A percentile compares a stretch with the other conserved stretches of the same genome.
Evolutionary conservation across 2,113 vertebrate species (phyloP).

Genomic region (Thunnus thynnus): DNA sequence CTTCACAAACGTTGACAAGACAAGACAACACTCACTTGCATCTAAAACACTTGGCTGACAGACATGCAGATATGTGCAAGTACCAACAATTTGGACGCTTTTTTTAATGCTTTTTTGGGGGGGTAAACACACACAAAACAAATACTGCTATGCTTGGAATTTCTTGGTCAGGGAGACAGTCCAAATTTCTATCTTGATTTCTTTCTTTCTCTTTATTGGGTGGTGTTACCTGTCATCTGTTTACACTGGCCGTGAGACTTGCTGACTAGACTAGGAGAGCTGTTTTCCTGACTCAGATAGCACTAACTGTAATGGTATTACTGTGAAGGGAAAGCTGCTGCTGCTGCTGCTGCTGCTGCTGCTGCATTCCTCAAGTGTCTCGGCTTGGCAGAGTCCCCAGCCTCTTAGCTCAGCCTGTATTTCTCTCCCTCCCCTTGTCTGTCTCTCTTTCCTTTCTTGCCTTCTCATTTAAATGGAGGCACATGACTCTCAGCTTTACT

Average conservation of each 20-base stretch:
- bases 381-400: slow-evolving; percentile 65
- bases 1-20: slow-evolving; percentile 30
- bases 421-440: slow-evolving; percentile 35
- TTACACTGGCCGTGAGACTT: slow-evolving; percentile 46
- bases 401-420: slow-evolving; percentile 64
- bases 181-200: background rate
- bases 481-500: slow-evolving; percentile 71
- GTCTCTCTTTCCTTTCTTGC: slow-evolving; percentile 57
- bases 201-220: slow-evolving; percentile 10
- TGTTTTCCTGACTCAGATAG: slow-evolving; percentile 62
- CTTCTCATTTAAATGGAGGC: slow-evolving; percentile 77
- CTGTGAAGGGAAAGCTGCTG: slow-evolving; percentile 37
- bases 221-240: slow-evolving; percentile 45
- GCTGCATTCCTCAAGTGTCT: slow-evolving; percentile 79
- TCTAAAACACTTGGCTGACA: background rate
- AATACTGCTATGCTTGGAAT: slow-evolving; percentile 7
- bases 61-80: background rate
- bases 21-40: slow-evolving; percentile 11
- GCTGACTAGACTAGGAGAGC: slow-evolving; percentile 58
- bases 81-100: background rate
- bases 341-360: slow-evolving; percentile 27
- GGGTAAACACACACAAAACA: background rate
- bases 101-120: background rate
- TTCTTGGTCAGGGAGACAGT: background rate
- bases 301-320: slow-evolving; percentile 48